A percentile compares a stretch with the other conserved stretches of the same genome.
Evolutionary conservation across 2,888 invertebrate species (phyloP).

Genomic region (Antheraea assamensis): DNA sequence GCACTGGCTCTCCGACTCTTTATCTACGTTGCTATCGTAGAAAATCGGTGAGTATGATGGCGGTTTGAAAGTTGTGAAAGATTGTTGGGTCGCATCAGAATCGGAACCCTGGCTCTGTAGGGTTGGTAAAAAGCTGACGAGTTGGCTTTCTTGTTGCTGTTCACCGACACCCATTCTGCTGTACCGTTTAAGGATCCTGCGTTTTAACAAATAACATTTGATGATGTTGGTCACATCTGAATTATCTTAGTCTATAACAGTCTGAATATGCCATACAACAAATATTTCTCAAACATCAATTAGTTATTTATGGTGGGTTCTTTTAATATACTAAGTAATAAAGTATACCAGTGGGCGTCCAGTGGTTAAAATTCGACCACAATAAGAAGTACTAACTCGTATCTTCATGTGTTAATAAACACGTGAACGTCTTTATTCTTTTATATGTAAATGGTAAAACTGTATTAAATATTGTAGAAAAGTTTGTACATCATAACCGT

Average conservation of each 20-base stretch:
- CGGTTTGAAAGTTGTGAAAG: conserved; percentile 78
- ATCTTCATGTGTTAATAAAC: no score
- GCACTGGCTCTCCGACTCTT: conserved; percentile 73
- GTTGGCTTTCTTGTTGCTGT: conserved; percentile 86
- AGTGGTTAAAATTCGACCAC: no score
- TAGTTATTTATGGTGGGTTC: neutral
- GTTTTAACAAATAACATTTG: conserved; percentile 20
- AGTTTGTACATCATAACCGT: no score
- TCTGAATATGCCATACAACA: neutral
- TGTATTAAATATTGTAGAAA: no score
- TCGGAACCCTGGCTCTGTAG: conserved; percentile 75
- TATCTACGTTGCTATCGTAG: conserved; percentile 73
- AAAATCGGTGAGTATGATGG: conserved; percentile 78
- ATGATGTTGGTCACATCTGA: neutral
- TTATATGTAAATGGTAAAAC: no score
- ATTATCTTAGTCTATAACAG: neutral
- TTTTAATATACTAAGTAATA: neutral
- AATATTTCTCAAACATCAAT: neutral
- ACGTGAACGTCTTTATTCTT: no score
- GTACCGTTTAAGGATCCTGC: conserved; percentile 85
- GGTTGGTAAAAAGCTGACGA: conserved; percentile 89
- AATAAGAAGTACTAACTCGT: no score
- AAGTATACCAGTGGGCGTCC: no score
- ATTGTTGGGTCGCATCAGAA: conserved; percentile 70
- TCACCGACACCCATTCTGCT: conserved; percentile 78